phyloP scores from a whole-genome alignment of 2,113 vertebrate genomes.

The Suncus etruscus region DNA sequence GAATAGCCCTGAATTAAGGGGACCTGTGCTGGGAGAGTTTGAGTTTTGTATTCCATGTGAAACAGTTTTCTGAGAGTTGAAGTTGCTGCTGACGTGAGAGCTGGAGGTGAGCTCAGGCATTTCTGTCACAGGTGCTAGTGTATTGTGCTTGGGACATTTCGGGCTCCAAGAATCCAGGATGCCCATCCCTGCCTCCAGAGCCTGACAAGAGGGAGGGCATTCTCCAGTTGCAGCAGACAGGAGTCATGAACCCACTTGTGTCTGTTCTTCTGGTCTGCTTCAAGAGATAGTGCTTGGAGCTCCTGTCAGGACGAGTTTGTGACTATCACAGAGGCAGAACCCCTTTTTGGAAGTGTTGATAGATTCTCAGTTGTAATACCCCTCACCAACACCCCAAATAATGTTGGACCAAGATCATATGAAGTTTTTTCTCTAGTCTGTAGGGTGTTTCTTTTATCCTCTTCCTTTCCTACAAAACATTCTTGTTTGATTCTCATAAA shows the following conservation, averaged over 20 bases:
- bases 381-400: not conserved
- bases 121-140: not conserved
- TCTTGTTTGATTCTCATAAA: not conserved
- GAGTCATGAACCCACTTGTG: not conserved
- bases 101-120: not conserved
- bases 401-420: not conserved
- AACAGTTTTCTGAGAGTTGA: not conserved
- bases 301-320: not conserved
- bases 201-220: not conserved
- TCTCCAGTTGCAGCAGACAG: not conserved
- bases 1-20: not conserved
- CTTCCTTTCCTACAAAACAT: not conserved
- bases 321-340: not conserved
- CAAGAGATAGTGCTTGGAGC: not conserved
- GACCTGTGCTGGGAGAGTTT: conserved; percentile 15
- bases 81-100: not conserved
- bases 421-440: conserved; percentile 5
- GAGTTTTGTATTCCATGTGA: conserved; percentile 9
- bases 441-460: not conserved
- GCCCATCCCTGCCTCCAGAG: not conserved
- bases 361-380: not conserved
- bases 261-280: not conserved
- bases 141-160: not conserved
- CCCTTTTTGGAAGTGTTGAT: not conserved
- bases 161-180: not conserved